These are phyloP conservation scores for Halictus quadricinctus DNA, from an alignment of 2,888 invertebrate species.

Conservation along the genomic window DNA sequence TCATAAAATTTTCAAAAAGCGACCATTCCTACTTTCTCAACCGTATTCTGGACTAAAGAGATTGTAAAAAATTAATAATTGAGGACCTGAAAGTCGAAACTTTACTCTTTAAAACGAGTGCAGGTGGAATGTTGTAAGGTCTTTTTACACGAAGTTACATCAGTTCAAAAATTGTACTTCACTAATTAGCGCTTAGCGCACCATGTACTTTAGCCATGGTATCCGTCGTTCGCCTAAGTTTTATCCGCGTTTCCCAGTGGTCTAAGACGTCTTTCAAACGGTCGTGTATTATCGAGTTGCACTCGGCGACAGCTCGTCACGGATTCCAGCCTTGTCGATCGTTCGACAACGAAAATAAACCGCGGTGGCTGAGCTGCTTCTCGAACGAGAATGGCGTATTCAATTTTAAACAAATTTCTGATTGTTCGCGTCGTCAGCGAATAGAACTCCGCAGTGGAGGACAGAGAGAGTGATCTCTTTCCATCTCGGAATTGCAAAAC, in stretches of 20 bases:
- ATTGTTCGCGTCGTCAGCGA: not conserved
- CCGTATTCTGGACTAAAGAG: not conserved
- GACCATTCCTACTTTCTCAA: not conserved
- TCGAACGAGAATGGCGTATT: not conserved
- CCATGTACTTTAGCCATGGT: too few species aligned
- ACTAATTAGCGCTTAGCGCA: not conserved
- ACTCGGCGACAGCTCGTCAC: too few species aligned
- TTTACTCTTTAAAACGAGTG: not conserved
- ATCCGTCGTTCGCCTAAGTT: not conserved
- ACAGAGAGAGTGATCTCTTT: not conserved
- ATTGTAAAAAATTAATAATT: not conserved
- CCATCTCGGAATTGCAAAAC: constrained; percentile 10
- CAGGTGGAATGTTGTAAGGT: not conserved
- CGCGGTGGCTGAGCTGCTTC: too few species aligned
- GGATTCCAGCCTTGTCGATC: too few species aligned
- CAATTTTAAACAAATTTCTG: constrained; percentile 23
- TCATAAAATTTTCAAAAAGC: not conserved
- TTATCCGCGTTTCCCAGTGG: not conserved
- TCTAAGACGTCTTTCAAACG: not conserved
- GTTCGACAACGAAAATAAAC: too few species aligned
- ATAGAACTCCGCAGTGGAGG: not conserved
- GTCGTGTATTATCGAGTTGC: not conserved
- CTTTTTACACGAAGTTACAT: not conserved
- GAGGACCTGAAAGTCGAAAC: not conserved
- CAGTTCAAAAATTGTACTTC: not conserved